Evolutionary conservation across 2,888 invertebrate genomes (phyloP).

Genomic region (Choreutis nemorana): DNA sequence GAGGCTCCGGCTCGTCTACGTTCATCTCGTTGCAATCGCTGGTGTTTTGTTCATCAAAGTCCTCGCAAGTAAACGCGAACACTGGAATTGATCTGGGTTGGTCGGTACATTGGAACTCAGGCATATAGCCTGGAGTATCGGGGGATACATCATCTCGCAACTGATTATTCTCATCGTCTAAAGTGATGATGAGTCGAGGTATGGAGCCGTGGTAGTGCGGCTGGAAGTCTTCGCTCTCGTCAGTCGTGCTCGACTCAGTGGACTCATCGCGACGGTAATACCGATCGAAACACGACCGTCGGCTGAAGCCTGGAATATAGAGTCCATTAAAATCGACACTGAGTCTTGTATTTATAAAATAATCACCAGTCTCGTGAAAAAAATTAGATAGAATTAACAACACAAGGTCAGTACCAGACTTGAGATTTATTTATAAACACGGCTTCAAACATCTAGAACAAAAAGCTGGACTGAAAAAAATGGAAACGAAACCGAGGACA

Average conservation of each 20-base stretch:
- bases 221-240: constrained; percentile 42
- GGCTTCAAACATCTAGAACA: constrained; percentile 7
- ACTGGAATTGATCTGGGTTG: constrained; percentile 39
- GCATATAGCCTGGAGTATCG: constrained; percentile 43
- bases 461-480: constrained; percentile 7
- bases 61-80: constrained; percentile 55
- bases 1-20: constrained; percentile 23
- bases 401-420: too few species aligned
- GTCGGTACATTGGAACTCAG: constrained; percentile 25
- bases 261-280: constrained; percentile 39
- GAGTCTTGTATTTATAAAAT: too few species aligned
- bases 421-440: constrained; percentile 10
- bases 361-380: too few species aligned
- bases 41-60: constrained; percentile 36
- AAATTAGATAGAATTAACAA: background rate
- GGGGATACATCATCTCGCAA: constrained; percentile 44
- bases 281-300: constrained; percentile 32
- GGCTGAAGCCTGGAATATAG: constrained; percentile 44
- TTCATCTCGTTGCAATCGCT: constrained; percentile 18
- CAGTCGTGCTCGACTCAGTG: constrained; percentile 50
- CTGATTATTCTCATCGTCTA: constrained; percentile 47
- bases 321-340: constrained; percentile 2
- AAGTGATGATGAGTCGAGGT: constrained; percentile 47
- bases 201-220: constrained; percentile 48
- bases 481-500: constrained; percentile 6